These are phyloP conservation scores for Pogonus chalceus DNA, from an alignment of 1,140 invertebrate genomes.

Conservation along the genomic window DNA sequence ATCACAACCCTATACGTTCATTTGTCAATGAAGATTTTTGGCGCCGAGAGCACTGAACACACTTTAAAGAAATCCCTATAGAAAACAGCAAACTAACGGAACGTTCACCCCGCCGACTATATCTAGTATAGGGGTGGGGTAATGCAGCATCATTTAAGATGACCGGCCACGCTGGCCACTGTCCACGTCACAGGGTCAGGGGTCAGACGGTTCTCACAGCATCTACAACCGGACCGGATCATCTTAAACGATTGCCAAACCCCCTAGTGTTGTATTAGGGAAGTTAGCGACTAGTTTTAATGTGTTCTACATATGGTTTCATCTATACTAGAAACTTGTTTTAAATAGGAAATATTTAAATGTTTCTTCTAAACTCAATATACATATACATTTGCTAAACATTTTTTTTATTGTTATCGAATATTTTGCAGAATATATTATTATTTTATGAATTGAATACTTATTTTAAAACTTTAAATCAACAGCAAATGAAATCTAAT, in stretches of 20 bases:
- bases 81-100: background rate
- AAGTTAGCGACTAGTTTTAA: constrained; percentile 1
- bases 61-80: background rate
- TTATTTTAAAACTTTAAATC: too few relatives aligned
- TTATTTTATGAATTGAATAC: too few relatives aligned
- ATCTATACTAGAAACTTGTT: too few relatives aligned
- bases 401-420: too few relatives aligned
- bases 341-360: too few relatives aligned
- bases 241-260: background rate
- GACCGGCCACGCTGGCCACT: background rate
- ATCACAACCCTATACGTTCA: background rate
- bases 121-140: too few relatives aligned
- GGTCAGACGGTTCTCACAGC: constrained; percentile 17
- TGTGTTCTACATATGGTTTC: constrained; percentile 5
- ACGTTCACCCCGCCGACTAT: too few relatives aligned
- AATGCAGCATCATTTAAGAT: background rate
- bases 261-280: background rate
- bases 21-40: constrained; percentile 5
- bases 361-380: too few relatives aligned
- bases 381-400: too few relatives aligned
- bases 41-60: background rate
- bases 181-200: constrained; percentile 9
- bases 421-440: too few relatives aligned
- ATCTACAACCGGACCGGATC: constrained; percentile 6
- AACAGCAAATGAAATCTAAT: too few relatives aligned